Evolutionary conservation across 2,113 vertebrate species (phyloP), one percentile per base, ranked within the genome.

Genomic region (Verasper variegatus): DNA sequence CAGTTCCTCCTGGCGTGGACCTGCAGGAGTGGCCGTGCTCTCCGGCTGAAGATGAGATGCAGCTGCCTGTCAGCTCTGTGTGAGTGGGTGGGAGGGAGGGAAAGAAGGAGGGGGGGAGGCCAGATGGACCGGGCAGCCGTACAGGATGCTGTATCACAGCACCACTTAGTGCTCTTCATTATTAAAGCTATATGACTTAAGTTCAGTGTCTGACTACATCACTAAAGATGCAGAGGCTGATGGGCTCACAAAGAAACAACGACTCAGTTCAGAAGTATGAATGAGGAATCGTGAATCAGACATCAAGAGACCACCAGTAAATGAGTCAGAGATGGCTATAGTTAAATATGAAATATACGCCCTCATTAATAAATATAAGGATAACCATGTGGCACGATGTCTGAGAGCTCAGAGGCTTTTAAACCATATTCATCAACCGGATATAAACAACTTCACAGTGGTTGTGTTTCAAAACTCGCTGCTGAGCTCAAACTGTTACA

Each of bases 31-130:
- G 74, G 58, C 76, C 61, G 31, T n/a, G 66, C 67, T 81, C 79
- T 71, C 71, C 71, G 70, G 40, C 78, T 78, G 60, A 55, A 84
- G 90, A 93, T 80, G 82, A 82, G 86, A 79, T 86, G 81, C 92
- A 92, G 90, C 90, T 93, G 91, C 85, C 85, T 89, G 86, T 87
- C 89, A 87, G 85, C 71, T 76, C 62, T 45, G 61, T 63, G 67
- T 69, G 70, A 79, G 86, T 78, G 81, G 64, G 86, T 74, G 83
- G 68, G 83, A 75, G 68, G 31, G 58, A 76, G 58, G 45, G 59
- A 72, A 71, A 23, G 56, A 69, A 40, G 59, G 71, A n/a, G 27
- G 76, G 45, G 58, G 66, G 64, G 60, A 56, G 78, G 54, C 68
- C 84, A 91, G 83, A 85, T 89, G 87, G 81, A 90, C 64, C 40